Conservation (phyloP, 2,113 vertebrate species). For the Entomyzon cyanotis region DNA sequence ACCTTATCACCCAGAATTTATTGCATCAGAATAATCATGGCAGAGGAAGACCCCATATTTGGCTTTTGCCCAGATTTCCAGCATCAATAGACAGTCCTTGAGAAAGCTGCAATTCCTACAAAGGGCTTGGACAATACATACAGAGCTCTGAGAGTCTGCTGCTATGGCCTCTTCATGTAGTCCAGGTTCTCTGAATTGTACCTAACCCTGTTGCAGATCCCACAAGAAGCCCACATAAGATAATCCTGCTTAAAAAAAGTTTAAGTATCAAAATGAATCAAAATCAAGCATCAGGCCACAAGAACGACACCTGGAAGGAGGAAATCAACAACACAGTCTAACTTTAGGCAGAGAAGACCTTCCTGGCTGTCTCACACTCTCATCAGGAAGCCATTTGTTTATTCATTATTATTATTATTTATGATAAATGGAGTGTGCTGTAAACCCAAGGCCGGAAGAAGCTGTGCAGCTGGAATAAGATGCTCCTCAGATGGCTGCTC, state of each 20-base stretch:
- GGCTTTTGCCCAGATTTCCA: neutral
- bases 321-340: neutral
- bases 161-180: neutral
- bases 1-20: neutral
- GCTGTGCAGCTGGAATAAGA: constrained; percentile 54
- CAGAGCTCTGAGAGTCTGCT: neutral
- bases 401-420: constrained; percentile 39
- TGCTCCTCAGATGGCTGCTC: constrained; percentile 63
- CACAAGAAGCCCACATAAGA: neutral
- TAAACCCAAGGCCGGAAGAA: constrained; percentile 32
- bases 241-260: neutral
- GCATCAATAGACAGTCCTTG: neutral
- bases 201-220: neutral
- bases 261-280: neutral
- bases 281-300: neutral
- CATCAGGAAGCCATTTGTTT: constrained; percentile 14
- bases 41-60: neutral
- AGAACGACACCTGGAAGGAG: neutral
- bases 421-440: constrained; percentile 29
- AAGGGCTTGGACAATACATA: neutral
- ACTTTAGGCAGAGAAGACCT: neutral
- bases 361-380: neutral
- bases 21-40: neutral
- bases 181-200: neutral
- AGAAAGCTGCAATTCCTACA: neutral